Evolutionary conservation across 1,140 invertebrate genomes (phyloP).

Genomic region (Drosophila serrata): DNA sequence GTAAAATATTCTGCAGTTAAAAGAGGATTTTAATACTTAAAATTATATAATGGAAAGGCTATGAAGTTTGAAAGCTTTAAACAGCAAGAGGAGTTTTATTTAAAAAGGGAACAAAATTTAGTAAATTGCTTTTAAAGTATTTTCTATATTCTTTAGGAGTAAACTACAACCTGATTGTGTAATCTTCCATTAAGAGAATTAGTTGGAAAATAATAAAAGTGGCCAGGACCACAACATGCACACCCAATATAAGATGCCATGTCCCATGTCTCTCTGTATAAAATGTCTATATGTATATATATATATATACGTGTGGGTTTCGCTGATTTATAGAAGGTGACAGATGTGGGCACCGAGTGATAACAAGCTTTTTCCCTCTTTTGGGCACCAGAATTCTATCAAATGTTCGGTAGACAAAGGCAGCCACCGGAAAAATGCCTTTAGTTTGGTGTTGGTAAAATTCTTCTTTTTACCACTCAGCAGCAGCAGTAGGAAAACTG

Average conservation of each 20-base stretch:
- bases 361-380: constrained; percentile 69
- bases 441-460: constrained; percentile 56
- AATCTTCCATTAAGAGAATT: constrained; percentile 82
- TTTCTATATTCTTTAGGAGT: not conserved
- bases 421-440: constrained; percentile 62
- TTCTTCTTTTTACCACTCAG: constrained; percentile 32
- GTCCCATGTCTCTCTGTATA: not conserved
- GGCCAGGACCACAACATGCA: constrained; percentile 32
- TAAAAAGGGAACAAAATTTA: not conserved
- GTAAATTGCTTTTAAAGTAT: too few species aligned
- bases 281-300: constrained; percentile 34
- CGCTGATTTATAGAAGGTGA: constrained; percentile 83
- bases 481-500: constrained; percentile 14
- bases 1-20: not conserved
- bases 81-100: too few species aligned
- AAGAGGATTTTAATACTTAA: constrained; percentile 17
- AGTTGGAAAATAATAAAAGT: constrained; percentile 67
- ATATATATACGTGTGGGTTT: constrained; percentile 47
- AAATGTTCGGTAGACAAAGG: constrained; percentile 53
- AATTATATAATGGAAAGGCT: not conserved
- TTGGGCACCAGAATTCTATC: constrained; percentile 52
- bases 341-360: constrained; percentile 80
- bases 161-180: constrained; percentile 57
- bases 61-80: not conserved
- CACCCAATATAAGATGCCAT: constrained; percentile 46